Base-by-base conservation (phyloP, 2,888 invertebrate genomes). In the Aradus depressus region DNA sequence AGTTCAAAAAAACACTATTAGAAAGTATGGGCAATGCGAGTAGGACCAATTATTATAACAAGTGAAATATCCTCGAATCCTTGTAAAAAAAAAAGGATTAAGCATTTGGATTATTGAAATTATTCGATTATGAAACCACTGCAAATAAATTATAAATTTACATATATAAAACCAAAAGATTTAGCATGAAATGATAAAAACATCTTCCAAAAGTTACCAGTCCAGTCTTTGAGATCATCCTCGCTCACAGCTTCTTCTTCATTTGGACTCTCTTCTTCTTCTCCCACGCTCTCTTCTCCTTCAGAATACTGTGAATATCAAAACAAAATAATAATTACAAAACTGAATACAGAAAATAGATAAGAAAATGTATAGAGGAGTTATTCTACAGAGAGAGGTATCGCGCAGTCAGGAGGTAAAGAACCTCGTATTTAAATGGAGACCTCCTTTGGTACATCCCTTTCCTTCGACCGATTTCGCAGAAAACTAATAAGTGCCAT, bases 191-290 rank as follows among this genome's bases (percentile, higher is more conserved):
- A 19, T 8, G 18, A 5, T 2, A 39, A 23, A 14, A 2, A 23
- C 5, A 3, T 14, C 1, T 22, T 2, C 10, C 6, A 43, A 16
- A 34, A 45, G n/a, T 32, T 37, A 51, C 51, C 39, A 44, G 37
- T 51, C 38, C 44, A 60, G 35, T 63, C 62, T 32, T 63, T 63
- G 16, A 62, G 59, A 64, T 62, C 70, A 65, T 56, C 70, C 32
- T 56, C 70, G 25, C 58, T 63, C 41, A 61, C 62, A 26, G 62
- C 63, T 8, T 61, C 58, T 65, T 61, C 70, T 35, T 60, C 63
- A 39, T 61, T 62, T 32, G 60, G 28, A 28, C 38, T 26, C 34
- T 55, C 55, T 38, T 62, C 28, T 61, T 62, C 43, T 61, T 31
- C 51, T 19, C 55, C 59, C 51, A 67, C 65, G 54, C 66, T 69